Base-by-base conservation (phyloP, 1,140 invertebrate species). In the Pogonognathellus flavescens region DNA sequence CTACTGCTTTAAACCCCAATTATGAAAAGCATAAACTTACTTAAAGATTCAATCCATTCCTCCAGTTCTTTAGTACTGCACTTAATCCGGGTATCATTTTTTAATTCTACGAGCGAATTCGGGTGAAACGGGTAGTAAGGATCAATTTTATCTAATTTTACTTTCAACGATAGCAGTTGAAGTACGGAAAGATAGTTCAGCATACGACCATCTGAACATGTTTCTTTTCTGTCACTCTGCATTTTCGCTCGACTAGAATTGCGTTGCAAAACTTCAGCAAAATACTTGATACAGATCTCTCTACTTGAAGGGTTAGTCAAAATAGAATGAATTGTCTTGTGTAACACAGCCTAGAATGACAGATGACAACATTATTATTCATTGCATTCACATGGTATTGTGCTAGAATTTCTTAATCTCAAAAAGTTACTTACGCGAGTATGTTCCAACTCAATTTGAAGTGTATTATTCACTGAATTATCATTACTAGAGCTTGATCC, bases 181-280 rank as follows among this genome's bases (percentile, higher is more conserved):
- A 99, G 90, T 14, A 98, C 95, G 62, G 95, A 95, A 84, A 98
- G 92, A 6, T 99, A 90, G 92, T 99, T 99, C 52, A 99, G 91
- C 94, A 98, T 97, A 89, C 97, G 98, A 1, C 97, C 97, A 91
- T 99, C 97, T 13, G 95, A 95, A 50, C 96, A 95, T 0, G 98
- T 92, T 0, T 94, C 91, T 87, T 94, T 93, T 89, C 97, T 96
- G 90, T 98, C 97, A 52, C 94, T 95, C 90, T 97, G 95, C 88
- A 99, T 93, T 91, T 98, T 97, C 8, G 96, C 93, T 70, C 97
- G 93, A 88, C 97, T 96, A 87, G 96, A 94, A 90, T 99, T 99
- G 86, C 93, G 91, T 55, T 93, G 93, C 8, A 99, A 90, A 2
- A 97, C 91, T 50, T 93, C 92, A 0, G 94, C 93, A 20, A 99